Conservation (phyloP, 2,888 invertebrate species). For the Dasysyrphus tricinctus region DNA sequence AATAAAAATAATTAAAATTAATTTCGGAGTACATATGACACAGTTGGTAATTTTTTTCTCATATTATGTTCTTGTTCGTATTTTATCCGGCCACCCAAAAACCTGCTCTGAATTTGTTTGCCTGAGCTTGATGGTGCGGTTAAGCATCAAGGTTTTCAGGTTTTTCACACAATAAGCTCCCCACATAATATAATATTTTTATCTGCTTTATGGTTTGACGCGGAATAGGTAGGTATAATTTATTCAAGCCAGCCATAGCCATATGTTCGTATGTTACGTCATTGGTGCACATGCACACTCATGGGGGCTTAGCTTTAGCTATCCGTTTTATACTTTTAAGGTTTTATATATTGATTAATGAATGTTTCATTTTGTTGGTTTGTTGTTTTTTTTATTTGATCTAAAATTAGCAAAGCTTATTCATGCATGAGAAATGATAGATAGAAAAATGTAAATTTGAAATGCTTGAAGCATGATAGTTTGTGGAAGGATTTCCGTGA, state of each 20-base stretch:
- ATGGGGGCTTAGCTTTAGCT: not conserved
- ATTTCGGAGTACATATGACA: not conserved
- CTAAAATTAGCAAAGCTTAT: conserved; percentile 32
- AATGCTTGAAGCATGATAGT: not conserved
- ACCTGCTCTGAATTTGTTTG: conserved; percentile 4
- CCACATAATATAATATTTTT: conserved; percentile 41
- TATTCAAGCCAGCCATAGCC: conserved; percentile 60
- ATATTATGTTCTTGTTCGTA: not conserved
- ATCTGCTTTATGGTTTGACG: conserved; percentile 17
- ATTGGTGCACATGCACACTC: conserved; percentile 41
- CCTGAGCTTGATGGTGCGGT: conserved; percentile 39
- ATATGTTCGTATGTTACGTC: conserved; percentile 64
- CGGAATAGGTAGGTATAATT: conserved; percentile 30
- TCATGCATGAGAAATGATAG: conserved; percentile 25
- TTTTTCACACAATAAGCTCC: conserved; percentile 43
- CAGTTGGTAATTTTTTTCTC: too few species aligned
- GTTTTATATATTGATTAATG: conserved; percentile 25
- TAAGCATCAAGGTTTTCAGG: conserved; percentile 64
- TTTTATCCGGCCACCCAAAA: not conserved
- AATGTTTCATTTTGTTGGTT: conserved; percentile 2
- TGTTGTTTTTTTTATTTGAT: not conserved
- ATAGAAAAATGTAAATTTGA: conserved; percentile 3
- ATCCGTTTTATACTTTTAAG: not conserved
- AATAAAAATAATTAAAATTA: not conserved
- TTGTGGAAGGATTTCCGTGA: conserved; percentile 20